These are phyloP conservation scores for Lepidocyrtinus sp. DNA, from an alignment of 2,888 invertebrate species.

Conservation along the genomic window DNA sequence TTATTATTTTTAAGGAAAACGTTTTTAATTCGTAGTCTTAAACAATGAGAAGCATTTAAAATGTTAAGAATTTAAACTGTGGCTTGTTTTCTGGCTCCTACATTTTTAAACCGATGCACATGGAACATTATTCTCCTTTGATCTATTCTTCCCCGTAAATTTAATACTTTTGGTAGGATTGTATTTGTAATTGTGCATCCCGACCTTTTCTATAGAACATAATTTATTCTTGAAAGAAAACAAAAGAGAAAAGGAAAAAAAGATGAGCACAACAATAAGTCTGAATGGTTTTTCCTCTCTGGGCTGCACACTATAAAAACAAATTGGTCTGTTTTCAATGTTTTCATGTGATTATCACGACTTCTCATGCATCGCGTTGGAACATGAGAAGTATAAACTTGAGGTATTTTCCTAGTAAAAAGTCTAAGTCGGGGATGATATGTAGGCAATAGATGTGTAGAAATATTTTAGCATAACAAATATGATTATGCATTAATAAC, in stretches of 20 bases:
- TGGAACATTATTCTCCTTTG: conserved; percentile 5
- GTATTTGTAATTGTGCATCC: too few relatives aligned
- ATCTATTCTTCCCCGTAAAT: conserved; percentile 31
- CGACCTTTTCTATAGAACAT: conserved; percentile 53
- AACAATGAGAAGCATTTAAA: too few relatives aligned
- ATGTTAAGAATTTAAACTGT: too few relatives aligned
- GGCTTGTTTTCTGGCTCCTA: too few relatives aligned
- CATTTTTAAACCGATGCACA: too few relatives aligned
- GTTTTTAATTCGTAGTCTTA: too few relatives aligned
- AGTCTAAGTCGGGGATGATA: not conserved
- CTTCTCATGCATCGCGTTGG: conserved; percentile 43
- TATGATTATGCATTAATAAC: too few relatives aligned
- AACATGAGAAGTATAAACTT: not conserved
- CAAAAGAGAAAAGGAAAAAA: conserved; percentile 58
- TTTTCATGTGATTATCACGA: conserved; percentile 69
- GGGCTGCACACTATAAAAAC: conserved; percentile 70
- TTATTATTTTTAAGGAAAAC: too few relatives aligned
- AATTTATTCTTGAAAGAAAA: conserved; percentile 67
- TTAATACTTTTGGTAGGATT: too few relatives aligned
- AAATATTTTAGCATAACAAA: conserved; percentile 44
- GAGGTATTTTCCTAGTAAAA: conserved; percentile 11
- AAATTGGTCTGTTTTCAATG: conserved; percentile 69
- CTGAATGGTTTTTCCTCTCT: conserved; percentile 58
- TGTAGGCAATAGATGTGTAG: too few relatives aligned
- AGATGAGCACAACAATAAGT: conserved; percentile 69